Evolutionary conservation across 2,113 vertebrate genomes (phyloP).

Genomic region (Gambusia holbrooki): DNA sequence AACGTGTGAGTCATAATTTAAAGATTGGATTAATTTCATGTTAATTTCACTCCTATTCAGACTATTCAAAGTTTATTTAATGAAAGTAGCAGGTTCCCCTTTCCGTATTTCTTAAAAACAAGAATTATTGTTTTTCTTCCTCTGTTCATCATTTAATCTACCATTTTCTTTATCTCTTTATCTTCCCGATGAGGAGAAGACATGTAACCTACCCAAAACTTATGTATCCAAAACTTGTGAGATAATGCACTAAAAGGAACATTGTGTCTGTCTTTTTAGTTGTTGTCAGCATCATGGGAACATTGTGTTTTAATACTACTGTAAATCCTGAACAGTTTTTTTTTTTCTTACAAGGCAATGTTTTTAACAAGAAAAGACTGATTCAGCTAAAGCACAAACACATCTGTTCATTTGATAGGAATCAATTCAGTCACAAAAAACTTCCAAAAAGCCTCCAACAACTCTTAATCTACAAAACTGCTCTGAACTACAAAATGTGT

Average conservation of each 20-base stretch:
- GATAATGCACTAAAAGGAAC: constrained; percentile 36
- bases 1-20: too few species aligned
- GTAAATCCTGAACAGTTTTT: background rate
- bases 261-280: constrained; percentile 16
- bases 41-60: too few species aligned
- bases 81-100: too few species aligned
- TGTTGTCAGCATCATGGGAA: background rate
- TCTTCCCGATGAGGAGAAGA: too few species aligned
- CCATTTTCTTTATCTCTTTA: too few species aligned
- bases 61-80: too few species aligned
- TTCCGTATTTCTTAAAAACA: too few species aligned
- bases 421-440: background rate
- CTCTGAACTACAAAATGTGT: background rate
- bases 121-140: too few species aligned
- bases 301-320: background rate
- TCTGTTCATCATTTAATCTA: too few species aligned
- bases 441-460: background rate
- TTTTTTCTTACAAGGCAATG: background rate
- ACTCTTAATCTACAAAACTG: background rate
- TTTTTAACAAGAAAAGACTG: background rate
- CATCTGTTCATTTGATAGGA: background rate
- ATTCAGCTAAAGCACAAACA: background rate
- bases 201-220: too few species aligned
- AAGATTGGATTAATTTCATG: too few species aligned
- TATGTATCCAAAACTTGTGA: constrained; percentile 5